Evolutionary conservation across 1,140 invertebrate genomes (phyloP), one percentile per base, ranked within the genome.

Genomic region (Drosophila aff.): DNA sequence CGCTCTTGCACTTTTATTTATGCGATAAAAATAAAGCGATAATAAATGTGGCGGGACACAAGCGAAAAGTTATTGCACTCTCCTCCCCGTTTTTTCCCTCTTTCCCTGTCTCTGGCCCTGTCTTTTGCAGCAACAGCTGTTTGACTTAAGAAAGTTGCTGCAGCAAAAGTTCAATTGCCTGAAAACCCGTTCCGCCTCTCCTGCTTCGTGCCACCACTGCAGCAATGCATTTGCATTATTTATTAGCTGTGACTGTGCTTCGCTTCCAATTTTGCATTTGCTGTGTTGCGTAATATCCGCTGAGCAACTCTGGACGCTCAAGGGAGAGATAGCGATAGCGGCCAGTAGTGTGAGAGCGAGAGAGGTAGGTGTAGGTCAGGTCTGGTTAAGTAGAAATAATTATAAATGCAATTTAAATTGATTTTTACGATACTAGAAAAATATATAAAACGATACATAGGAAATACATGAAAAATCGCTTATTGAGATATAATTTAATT

Each of bases 21-120:
- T 87, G 85, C 85, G 85, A 87, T 87, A 90, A 89, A 87, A 87
- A 84, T 87, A 89, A 90, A 78, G 74, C 85, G 84, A 89, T 87
- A 87, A 87, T 90, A 87, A 87, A 87, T 87, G 57, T 73, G 83
- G 83, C 81, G 76, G 76, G 79, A 72, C 81, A 65, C 77, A 75
- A 69, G 75, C 83, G 68, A 65, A 79, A 84, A 87, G 80, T 84
- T 89, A 89, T 89, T 87, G 85, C 84, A 87, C 84, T 90, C 79
- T 46, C 31, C 18, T 36, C 26, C 9, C 15, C 26, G 9, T 10
- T n/a, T 4, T 18, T 18, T 40, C 50, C 10, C 36, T 36, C 40
- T 7, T 36, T 38, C 38, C n/a, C 46, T 43, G n/a, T 50, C n/a
- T n/a, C 50, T 36, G 33, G 49, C 68, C 49, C 46, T 62, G 23